phyloP scores from a whole-genome alignment of 2,113 vertebrate species.

The Alectura lathami region DNA sequence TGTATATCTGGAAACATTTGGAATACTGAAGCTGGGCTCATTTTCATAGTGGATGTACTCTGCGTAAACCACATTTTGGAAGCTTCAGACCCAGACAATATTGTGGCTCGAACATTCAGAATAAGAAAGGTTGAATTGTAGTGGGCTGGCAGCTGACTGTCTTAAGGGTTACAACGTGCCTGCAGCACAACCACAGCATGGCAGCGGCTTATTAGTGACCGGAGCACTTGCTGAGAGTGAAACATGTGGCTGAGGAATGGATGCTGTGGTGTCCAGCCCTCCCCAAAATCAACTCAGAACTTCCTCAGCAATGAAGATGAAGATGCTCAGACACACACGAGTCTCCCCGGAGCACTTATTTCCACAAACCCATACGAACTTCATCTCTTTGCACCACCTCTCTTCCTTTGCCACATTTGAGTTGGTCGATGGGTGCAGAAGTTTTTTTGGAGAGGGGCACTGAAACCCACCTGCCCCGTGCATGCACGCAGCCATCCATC shows the following conservation, averaged over 20 bases:
- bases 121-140: not conserved
- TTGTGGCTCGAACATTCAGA: not conserved
- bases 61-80: not conserved
- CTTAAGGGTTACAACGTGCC: not conserved
- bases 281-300: not conserved
- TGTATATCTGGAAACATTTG: not conserved
- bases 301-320: not conserved
- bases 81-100: not conserved
- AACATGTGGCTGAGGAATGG: not conserved
- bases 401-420: not conserved
- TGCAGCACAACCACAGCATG: fast-evolving
- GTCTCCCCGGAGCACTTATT: not conserved
- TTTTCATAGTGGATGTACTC: not conserved
- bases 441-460: not conserved
- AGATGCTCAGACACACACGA: not conserved
- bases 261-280: not conserved
- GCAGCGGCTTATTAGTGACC: not conserved
- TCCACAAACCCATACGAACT: not conserved
- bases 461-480: fast-evolving
- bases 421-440: not conserved
- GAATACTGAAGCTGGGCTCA: not conserved
- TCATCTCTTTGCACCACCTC: not conserved
- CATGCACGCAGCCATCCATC: fast-evolving
- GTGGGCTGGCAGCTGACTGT: not conserved
- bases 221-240: fast-evolving